Conservation (phyloP, 2,113 vertebrate species). For the Mola mola region DNA sequence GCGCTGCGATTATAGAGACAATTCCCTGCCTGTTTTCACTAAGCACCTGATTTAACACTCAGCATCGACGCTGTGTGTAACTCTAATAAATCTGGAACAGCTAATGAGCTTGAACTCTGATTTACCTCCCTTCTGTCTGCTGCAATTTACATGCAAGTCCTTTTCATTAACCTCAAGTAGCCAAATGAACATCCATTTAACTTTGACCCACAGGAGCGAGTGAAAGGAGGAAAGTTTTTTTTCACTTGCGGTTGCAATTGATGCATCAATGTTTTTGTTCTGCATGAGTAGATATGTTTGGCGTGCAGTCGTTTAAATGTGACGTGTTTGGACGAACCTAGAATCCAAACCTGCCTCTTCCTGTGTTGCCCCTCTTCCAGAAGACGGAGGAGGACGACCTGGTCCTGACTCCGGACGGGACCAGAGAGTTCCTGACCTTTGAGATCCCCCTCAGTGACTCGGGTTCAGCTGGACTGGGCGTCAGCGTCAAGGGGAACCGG, state of each 20-base stretch:
- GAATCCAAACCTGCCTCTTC: too few species aligned
- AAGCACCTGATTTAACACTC: slow-evolving; percentile 42
- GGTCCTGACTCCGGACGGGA: slow-evolving; percentile 95
- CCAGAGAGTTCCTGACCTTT: slow-evolving; percentile 95
- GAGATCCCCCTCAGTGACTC: slow-evolving; percentile 98
- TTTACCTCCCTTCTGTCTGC: slow-evolving; percentile 35
- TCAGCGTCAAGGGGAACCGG: slow-evolving; percentile 98
- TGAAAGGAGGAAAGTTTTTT: too few species aligned
- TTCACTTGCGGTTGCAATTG: too few species aligned
- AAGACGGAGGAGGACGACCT: slow-evolving; percentile 92
- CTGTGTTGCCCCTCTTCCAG: slow-evolving; percentile 77
- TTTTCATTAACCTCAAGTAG: slow-evolving; percentile 61
- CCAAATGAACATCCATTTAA: slow-evolving; percentile 41
- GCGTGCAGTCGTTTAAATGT: too few species aligned
- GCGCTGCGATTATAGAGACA: background rate
- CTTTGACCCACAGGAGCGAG: slow-evolving; percentile 22
- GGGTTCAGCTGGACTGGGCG: slow-evolving; percentile 94
- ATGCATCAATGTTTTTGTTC: too few species aligned
- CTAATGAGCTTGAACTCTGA: slow-evolving; percentile 53
- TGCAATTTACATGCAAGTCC: slow-evolving; percentile 39
- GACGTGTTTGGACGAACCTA: too few species aligned
- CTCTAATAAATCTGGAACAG: slow-evolving; percentile 41
- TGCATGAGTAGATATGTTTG: too few species aligned
- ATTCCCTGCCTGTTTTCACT: slow-evolving; percentile 1
- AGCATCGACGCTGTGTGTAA: slow-evolving; percentile 9